Evolutionary conservation across 2,797 vertebrate species (phyloP).

Genomic region (Sphenopsis melanotis): DNA sequence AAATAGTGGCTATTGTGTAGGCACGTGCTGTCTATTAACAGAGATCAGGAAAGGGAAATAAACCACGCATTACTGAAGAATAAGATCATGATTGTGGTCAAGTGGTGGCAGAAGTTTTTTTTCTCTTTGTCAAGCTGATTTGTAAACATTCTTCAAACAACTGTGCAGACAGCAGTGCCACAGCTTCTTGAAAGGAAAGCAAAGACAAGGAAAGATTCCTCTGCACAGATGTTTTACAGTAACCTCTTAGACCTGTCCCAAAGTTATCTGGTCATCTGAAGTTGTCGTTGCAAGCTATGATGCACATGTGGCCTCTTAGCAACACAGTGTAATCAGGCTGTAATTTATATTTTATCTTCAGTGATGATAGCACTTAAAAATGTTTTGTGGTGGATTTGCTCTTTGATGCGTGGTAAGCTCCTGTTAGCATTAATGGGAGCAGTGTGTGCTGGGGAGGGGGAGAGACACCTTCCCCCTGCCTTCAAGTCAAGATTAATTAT

Average conservation of each 20-base stretch:
- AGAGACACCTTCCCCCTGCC: not conserved
- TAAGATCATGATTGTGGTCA: conserved; percentile 69
- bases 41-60: conserved; percentile 67
- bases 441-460: not conserved
- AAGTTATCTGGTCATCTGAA: conserved; percentile 25
- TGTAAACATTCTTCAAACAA: conserved; percentile 65
- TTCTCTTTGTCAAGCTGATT: conserved; percentile 58
- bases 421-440: conserved; percentile 52
- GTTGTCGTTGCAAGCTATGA: not conserved
- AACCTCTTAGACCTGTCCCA: not conserved
- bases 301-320: conserved; percentile 15
- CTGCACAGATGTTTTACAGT: not conserved
- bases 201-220: not conserved
- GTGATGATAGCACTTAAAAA: conserved; percentile 56
- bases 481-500: not conserved
- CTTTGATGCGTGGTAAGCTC: conserved; percentile 55
- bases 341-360: conserved; percentile 55
- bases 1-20: conserved; percentile 67
- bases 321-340: not conserved
- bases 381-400: conserved; percentile 43
- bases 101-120: conserved; percentile 54
- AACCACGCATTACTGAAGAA: conserved; percentile 68
- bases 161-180: conserved; percentile 33
- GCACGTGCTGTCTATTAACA: conserved; percentile 68
- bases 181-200: conserved; percentile 6